Percentiles rank a stretch among this genome's conserved stretches.
Conservation (phyloP, 1,140 invertebrate genomes). For the Platyscapa corneri region DNA sequence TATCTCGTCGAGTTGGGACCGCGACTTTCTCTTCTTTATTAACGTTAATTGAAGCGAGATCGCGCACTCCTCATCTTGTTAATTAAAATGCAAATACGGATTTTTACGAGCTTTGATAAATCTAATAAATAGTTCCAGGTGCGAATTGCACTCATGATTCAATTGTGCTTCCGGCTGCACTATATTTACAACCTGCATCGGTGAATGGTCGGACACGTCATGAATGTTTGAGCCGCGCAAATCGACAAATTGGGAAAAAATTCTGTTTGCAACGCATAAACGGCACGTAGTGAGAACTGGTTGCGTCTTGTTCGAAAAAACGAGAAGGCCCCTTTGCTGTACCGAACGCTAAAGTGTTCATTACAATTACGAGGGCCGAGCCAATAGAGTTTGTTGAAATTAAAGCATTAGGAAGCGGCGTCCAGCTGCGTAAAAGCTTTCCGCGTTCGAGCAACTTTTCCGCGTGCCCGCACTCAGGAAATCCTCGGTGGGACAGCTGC, state of each 20-base stretch:
- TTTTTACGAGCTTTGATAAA: not conserved
- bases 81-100: no score
- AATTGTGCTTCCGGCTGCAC: not conserved
- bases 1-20: not conserved
- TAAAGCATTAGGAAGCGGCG: no score
- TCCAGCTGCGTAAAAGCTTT: no score
- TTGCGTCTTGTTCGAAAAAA: no score
- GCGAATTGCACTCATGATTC: not conserved
- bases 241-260: not conserved
- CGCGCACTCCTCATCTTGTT: not conserved
- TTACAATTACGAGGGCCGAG: no score
- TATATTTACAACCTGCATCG: not conserved
- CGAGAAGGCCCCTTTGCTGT: no score
- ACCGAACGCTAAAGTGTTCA: no score
- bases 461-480: not conserved
- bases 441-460: no score
- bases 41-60: not conserved
- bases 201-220: not conserved
- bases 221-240: not conserved
- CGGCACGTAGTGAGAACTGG: no score
- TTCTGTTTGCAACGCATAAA: no score
- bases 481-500: conserved; percentile 21
- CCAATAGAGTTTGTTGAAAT: no score
- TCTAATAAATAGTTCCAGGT: not conserved
- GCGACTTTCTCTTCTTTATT: not conserved